Conservation (phyloP, 2,888 invertebrate genomes). For the Cryptops parisi region DNA sequence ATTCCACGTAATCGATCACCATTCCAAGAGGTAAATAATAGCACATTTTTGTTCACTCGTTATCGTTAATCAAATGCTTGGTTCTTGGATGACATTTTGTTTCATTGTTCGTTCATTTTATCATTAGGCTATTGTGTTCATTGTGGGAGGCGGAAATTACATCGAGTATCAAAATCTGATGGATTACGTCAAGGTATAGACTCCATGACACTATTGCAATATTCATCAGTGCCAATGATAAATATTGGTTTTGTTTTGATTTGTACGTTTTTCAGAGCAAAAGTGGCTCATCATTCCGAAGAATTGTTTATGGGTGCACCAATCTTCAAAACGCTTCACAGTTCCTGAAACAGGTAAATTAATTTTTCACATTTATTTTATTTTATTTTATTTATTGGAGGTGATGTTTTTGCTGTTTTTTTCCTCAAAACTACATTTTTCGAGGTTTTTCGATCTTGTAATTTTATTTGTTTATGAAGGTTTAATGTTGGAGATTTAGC, state of each 20-base stretch:
- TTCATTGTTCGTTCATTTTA: conserved; percentile 11
- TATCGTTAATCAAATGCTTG: conserved; percentile 14
- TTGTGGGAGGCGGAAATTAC: conserved; percentile 92
- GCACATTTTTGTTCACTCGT: conserved; percentile 13
- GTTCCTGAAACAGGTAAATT: conserved; percentile 68
- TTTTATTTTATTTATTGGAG: no score
- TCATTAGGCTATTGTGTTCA: conserved; percentile 63
- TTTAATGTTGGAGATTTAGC: no score
- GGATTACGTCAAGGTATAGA: conserved; percentile 69
- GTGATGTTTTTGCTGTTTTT: no score
- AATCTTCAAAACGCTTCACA: conserved; percentile 86
- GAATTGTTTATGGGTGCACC: conserved; percentile 89
- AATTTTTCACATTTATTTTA: no score
- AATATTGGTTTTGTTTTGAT: conserved; percentile 39
- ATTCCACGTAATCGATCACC: conserved; percentile 29
- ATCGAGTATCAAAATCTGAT: conserved; percentile 98
- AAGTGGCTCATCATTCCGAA: conserved; percentile 39
- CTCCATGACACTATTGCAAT: conserved; percentile 10
- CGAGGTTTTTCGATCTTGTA: no score
- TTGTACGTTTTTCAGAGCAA: no score
- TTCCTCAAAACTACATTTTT: no score
- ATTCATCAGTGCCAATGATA: conserved; percentile 14
- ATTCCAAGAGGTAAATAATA: conserved; percentile 31
- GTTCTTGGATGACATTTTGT: background rate
- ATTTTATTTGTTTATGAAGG: no score